Evolutionary conservation across 2,113 vertebrate genomes (phyloP).

Genomic region (Zeus faber): DNA sequence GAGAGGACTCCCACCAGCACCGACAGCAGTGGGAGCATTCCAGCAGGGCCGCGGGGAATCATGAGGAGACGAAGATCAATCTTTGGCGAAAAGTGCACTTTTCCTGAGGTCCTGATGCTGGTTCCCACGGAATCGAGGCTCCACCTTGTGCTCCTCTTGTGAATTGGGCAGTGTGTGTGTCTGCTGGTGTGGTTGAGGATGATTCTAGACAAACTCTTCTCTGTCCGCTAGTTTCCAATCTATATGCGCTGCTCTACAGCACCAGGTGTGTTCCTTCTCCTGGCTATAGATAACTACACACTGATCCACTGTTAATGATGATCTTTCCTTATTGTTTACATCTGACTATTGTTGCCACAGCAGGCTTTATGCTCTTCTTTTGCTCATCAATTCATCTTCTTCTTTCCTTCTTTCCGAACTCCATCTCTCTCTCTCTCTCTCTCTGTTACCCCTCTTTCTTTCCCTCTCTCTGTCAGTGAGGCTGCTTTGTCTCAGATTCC

Average conservation of each 20-base stretch:
- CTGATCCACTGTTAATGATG: not conserved
- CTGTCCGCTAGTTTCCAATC: not conserved
- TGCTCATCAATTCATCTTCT: conserved; percentile 30
- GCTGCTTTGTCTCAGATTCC: conserved; percentile 75
- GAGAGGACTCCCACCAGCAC: conserved; percentile 55
- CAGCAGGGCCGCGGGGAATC: conserved; percentile 30
- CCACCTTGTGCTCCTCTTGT: too few species aligned
- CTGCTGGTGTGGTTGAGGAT: not conserved
- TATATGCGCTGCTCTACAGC: not conserved
- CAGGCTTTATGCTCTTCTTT: conserved; percentile 9
- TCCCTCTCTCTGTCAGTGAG: conserved; percentile 49
- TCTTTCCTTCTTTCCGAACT: not conserved
- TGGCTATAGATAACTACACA: not conserved
- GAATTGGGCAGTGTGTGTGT: too few species aligned
- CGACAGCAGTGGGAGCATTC: conserved; percentile 51
- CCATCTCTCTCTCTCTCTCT: conserved; percentile 14
- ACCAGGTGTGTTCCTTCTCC: not conserved
- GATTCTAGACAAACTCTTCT: conserved; percentile 9
- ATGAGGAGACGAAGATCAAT: conserved; percentile 21
- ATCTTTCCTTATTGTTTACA: conserved; percentile 21
- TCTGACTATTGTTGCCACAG: conserved; percentile 10
- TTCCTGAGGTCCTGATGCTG: not conserved
- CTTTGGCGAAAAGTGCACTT: not conserved
- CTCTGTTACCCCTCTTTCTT: conserved; percentile 10
- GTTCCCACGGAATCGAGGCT: too few species aligned